Conservation (phyloP, 1,140 invertebrate genomes). For the Tetragnatha versicolor region DNA sequence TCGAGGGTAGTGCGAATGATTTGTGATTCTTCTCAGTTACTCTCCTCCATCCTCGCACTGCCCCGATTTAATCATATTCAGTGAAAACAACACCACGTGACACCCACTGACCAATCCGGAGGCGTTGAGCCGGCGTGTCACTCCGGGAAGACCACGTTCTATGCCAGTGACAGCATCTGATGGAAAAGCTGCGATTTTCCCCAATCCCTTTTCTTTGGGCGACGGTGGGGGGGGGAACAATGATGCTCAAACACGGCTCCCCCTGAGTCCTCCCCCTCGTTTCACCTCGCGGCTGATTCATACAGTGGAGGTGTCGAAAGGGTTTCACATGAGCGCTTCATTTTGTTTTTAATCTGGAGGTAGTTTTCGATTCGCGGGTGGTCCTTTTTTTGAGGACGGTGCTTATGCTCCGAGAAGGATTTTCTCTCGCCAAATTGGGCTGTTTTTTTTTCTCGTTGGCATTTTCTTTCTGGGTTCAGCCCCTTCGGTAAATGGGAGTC, state of each 20-base stretch:
- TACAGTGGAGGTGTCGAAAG: conserved; percentile 48
- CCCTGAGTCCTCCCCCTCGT: conserved; percentile 20
- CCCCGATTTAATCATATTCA: conserved; percentile 52
- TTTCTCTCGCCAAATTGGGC: conserved; percentile 38
- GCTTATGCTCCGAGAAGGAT: conserved; percentile 17
- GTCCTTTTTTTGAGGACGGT: conserved; percentile 3
- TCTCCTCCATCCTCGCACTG: conserved; percentile 17
- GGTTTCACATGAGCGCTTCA: conserved; percentile 41
- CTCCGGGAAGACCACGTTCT: conserved; percentile 51
- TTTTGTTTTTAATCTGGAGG: conserved; percentile 34
- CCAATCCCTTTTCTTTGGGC: conserved; percentile 30
- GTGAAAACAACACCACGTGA: conserved; percentile 55
- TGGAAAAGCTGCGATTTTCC: conserved; percentile 51
- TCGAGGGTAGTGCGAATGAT: conserved; percentile 28
- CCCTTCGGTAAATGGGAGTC: too few species aligned
- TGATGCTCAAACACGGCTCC: conserved; percentile 6
- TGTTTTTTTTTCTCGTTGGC: not conserved
- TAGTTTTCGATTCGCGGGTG: conserved; percentile 5
- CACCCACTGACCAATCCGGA: conserved; percentile 35
- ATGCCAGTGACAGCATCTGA: conserved; percentile 52
- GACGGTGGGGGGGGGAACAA: conserved; percentile 2
- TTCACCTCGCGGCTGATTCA: conserved; percentile 41
- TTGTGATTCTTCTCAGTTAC: conserved; percentile 38
- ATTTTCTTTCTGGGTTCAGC: not conserved
- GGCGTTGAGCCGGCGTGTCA: conserved; percentile 52